Conservation (phyloP, 2,888 invertebrate genomes). For the Hemaris fuciformis region DNA sequence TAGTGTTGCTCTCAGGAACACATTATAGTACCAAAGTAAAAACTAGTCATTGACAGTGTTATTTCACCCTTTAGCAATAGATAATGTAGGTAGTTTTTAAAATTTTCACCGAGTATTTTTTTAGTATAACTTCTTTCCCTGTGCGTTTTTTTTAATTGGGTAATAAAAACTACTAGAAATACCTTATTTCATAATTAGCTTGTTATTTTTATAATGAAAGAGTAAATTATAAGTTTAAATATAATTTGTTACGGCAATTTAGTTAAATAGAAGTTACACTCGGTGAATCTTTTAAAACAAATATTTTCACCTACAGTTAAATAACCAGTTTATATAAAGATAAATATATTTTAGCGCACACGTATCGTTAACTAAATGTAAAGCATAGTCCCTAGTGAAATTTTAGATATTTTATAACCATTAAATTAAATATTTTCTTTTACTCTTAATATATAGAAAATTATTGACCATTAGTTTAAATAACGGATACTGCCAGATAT, state of each 20-base stretch:
- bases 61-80: not conserved
- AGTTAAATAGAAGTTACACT: not conserved
- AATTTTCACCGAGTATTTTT: not conserved
- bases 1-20: not conserved
- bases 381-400: not conserved
- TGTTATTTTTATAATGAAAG: no score
- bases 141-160: no score
- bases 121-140: no score
- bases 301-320: not conserved
- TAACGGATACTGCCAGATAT: slow-evolving; percentile 67
- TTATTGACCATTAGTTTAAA: slow-evolving; percentile 39
- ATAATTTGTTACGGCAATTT: no score
- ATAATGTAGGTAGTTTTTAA: not conserved
- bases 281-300: not conserved
- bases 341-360: slow-evolving; percentile 46
- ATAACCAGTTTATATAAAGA: slow-evolving; percentile 16
- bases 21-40: not conserved
- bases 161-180: no score
- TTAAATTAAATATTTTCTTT: not conserved
- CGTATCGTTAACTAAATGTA: slow-evolving; percentile 30
- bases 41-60: not conserved
- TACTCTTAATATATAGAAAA: slow-evolving; percentile 5
- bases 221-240: not conserved
- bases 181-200: no score
- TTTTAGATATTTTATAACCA: slow-evolving; percentile 6